Evolutionary conservation across 2,888 invertebrate species (phyloP).

Genomic region (Drosophila hamatofila): DNA sequence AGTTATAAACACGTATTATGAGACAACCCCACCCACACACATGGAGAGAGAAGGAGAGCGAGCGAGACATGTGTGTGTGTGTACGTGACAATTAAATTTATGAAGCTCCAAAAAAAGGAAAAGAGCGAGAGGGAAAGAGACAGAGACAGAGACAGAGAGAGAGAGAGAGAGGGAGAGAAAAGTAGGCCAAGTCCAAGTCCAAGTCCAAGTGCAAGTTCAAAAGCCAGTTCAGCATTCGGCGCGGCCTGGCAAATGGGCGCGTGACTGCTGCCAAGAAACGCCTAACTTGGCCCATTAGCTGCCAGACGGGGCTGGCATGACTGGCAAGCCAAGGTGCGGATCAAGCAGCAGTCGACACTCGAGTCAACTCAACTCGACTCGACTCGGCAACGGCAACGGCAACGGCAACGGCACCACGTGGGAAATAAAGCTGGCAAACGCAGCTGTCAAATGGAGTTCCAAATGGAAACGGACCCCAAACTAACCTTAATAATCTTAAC

Average conservation of each 20-base stretch:
- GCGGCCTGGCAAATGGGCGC: constrained; percentile 46
- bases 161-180: background rate
- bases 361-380: background rate
- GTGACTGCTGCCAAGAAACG: constrained; percentile 60
- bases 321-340: constrained; percentile 22
- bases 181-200: constrained; percentile 7
- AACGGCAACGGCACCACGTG: constrained; percentile 9
- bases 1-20: constrained; percentile 75
- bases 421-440: constrained; percentile 14
- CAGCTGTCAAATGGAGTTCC: constrained; percentile 37
- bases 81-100: constrained; percentile 79
- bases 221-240: constrained; percentile 46
- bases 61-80: constrained; percentile 13
- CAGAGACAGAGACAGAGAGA: background rate
- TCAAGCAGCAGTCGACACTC: constrained; percentile 27
- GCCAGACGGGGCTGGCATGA: constrained; percentile 23
- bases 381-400: too few species aligned
- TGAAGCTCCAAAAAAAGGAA: constrained; percentile 48
- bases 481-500: constrained; percentile 8
- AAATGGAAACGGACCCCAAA: constrained; percentile 3
- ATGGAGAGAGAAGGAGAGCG: background rate
- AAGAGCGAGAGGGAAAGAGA: background rate
- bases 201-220: constrained; percentile 39
- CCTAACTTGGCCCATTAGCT: constrained; percentile 61
- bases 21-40: constrained; percentile 1